Base-by-base conservation (phyloP, 2,113 vertebrate species). In the Cranoglanis bouderius region DNA sequence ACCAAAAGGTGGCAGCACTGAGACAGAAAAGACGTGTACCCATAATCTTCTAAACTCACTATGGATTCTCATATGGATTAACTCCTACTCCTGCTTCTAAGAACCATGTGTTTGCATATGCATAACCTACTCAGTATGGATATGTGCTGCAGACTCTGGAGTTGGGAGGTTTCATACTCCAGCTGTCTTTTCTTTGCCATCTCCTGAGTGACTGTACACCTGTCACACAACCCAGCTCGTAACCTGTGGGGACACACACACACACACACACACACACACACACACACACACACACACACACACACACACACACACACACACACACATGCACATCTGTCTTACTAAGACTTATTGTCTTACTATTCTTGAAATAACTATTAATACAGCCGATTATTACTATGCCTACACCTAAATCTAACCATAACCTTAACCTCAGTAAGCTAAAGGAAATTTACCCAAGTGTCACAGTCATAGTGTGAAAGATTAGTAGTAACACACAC, bases 171-270 rank as follows among this genome's bases (percentile, higher is more conserved):
- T 90, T 99, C 97, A 0, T 96, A 97, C 35, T 99, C 97, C 46
- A 97, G 97, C 90, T 98, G 97, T 89, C 95, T 96, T 91, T 96
- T 98, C 88, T 96, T 97, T 1, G 97, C 97, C 75, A 99, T 94
- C 80, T 99, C 98, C 94, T 99, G 98, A 9, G 98, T 98, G 49
- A 99, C 98, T 53, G 96, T 96, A 87, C 98, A 99, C 86, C 98
- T 95, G 94, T 99, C 98, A 1, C 98, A 99, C 55, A 99, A 96
- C 4, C 98, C 98, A 0, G 98, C 98, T 90, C 98, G 93, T 90
- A 99, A 93, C 93, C 98, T 99, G 89, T 2, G 75, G 51, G 85
- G 35, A 49, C 3, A 84, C 43, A 89, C 63, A 90, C 61, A 91
- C 63, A 82, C 70, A 78, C 51, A 80, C 70, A 87, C 53, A 35